Evolutionary conservation across 2,888 invertebrate genomes (phyloP).

Genomic region (Spodoptera littoralis): DNA sequence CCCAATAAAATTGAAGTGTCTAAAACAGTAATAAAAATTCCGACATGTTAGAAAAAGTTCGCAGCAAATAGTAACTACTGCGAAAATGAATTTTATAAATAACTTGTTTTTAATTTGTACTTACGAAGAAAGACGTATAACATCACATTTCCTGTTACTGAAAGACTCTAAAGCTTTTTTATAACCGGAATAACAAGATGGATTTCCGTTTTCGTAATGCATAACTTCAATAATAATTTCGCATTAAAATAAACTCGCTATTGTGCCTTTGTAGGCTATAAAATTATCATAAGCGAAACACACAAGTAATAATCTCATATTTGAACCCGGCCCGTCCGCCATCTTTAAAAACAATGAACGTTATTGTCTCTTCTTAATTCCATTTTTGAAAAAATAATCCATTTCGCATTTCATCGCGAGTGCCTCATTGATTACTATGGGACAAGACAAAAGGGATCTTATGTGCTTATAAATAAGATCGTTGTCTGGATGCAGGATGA

Average conservation of each 20-base stretch:
- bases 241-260: conserved; percentile 73
- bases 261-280: conserved; percentile 77
- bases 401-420: conserved; percentile 86
- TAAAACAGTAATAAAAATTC: conserved; percentile 44
- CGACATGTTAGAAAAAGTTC: conserved; percentile 30
- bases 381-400: conserved; percentile 89
- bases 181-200: conserved; percentile 72
- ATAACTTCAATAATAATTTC: conserved; percentile 65
- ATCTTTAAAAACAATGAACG: conserved; percentile 88
- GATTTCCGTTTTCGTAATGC: conserved; percentile 71
- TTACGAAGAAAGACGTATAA: conserved; percentile 65
- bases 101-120: conserved; percentile 51
- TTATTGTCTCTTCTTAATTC: conserved; percentile 89
- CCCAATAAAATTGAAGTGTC: conserved; percentile 42
- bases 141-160: conserved; percentile 71
- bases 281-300: conserved; percentile 83
- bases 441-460: conserved; percentile 63
- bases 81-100: conserved; percentile 50
- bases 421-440: conserved; percentile 77
- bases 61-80: conserved; percentile 9
- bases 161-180: conserved; percentile 63
- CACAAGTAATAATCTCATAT: conserved; percentile 84
- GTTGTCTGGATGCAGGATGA: conserved; percentile 55
- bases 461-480: conserved; percentile 56
- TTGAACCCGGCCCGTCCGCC: conserved; percentile 81